A percentile compares a stretch with the other conserved stretches of the same genome.
These are phyloP conservation scores for Pangasius krempfi DNA, from an alignment of 2,797 vertebrate genomes.

Conservation along the genomic window DNA sequence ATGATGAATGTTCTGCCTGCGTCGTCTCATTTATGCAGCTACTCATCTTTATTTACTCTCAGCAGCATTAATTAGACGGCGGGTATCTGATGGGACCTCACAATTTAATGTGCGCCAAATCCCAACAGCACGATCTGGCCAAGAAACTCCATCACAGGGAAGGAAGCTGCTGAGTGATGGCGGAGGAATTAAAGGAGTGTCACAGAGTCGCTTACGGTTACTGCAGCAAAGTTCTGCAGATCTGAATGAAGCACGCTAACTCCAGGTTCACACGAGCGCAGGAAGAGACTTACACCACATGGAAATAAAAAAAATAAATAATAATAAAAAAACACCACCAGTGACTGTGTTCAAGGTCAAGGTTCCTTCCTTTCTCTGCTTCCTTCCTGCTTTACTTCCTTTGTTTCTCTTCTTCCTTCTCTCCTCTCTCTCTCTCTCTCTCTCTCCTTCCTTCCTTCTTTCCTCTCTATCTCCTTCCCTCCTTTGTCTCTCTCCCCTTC, in stretches of 20 bases:
- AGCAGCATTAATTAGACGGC: neutral
- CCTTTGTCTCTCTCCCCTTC: neutral
- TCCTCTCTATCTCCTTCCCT: neutral
- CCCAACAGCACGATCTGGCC: neutral
- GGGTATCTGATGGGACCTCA: neutral
- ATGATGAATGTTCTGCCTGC: neutral
- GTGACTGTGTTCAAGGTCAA: neutral
- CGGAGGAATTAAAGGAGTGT: neutral
- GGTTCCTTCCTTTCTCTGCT: too few species aligned
- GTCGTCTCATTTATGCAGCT: neutral
- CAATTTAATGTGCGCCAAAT: neutral
- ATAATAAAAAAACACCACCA: neutral
- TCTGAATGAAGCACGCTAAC: neutral
- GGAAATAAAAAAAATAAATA: neutral
- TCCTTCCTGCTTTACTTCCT: neutral
- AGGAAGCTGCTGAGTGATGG: neutral
- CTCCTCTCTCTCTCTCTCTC: neutral
- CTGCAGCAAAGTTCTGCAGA: neutral
- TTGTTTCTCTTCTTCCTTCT: neutral
- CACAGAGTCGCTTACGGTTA: neutral
- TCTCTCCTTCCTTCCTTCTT: neutral
- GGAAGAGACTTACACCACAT: neutral
- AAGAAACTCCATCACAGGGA: neutral
- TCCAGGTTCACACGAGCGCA: neutral
- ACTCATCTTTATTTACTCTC: conserved; percentile 21